These are phyloP conservation scores for Himalopsyche tibetana DNA, from an alignment of 2,888 invertebrate species.

Conservation along the genomic window DNA sequence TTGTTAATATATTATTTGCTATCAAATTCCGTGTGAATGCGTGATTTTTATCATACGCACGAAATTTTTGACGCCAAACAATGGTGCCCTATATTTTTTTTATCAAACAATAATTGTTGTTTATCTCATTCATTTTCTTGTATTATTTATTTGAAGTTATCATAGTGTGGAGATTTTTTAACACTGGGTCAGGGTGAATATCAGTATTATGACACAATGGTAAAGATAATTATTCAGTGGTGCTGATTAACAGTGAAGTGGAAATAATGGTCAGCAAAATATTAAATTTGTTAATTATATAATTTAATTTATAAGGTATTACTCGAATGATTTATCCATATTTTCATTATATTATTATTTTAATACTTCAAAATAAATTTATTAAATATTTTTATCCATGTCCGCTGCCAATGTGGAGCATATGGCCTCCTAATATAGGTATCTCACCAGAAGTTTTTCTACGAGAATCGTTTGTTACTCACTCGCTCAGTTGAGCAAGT, in stretches of 20 bases:
- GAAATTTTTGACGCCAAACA: neutral
- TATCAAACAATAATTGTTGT: neutral
- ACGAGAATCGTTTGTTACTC: no score
- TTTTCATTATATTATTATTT: no score
- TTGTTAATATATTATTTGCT: neutral
- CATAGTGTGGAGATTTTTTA: neutral
- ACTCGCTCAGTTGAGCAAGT: no score
- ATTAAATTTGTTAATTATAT: no score
- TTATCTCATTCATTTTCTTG: neutral
- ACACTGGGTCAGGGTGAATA: neutral
- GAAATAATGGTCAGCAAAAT: neutral
- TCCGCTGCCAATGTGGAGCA: no score
- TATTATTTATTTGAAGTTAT: neutral
- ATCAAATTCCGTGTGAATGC: neutral
- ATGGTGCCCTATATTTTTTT: constrained; percentile 4
- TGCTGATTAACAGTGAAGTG: neutral
- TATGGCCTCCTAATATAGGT: no score
- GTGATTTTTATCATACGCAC: constrained; percentile 18
- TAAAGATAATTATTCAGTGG: neutral
- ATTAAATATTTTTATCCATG: no score
- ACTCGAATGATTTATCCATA: no score
- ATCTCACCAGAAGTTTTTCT: no score
- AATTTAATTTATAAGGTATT: no score
- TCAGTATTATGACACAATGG: neutral
- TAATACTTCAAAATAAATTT: no score